Evolutionary conservation across 2,888 invertebrate genomes (phyloP).

Genomic region (Cephus rjabovi): DNA sequence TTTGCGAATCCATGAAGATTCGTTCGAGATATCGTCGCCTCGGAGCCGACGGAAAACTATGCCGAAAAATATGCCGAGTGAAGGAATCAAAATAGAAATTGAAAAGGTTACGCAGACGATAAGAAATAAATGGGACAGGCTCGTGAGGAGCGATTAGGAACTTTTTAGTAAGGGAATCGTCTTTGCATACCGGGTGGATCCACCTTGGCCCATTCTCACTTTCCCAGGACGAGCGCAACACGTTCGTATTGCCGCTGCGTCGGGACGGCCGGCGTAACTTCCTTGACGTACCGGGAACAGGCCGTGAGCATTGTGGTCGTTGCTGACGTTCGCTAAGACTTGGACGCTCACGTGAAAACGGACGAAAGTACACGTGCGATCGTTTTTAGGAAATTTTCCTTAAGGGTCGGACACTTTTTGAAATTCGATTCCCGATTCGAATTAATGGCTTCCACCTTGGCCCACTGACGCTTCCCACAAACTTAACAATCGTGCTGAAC

Average conservation of each 20-base stretch:
- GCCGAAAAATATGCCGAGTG: background rate
- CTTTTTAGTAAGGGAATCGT: background rate
- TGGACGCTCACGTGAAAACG: background rate
- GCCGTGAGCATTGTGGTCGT: background rate
- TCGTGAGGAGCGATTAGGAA: background rate
- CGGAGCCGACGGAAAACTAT: background rate
- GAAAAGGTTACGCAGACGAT: background rate
- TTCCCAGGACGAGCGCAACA: background rate
- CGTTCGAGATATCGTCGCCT: background rate
- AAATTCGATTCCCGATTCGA: background rate
- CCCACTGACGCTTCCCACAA: slow-evolving; percentile 11
- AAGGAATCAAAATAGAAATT: background rate
- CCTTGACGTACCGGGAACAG: background rate
- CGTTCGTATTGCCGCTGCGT: background rate
- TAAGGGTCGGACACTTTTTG: background rate
- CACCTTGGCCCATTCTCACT: slow-evolving; percentile 8
- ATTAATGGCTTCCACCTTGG: slow-evolving; percentile 8
- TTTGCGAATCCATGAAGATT: background rate
- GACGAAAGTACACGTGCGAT: background rate
- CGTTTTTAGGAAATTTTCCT: background rate
- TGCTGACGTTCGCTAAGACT: too few species aligned
- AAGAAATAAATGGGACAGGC: background rate
- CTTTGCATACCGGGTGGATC: background rate
- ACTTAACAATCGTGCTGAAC: slow-evolving; percentile 6
- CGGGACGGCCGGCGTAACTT: background rate